These are phyloP conservation scores for Chromoteleia sp. DNA, from an alignment of 2,888 invertebrate species.

Conservation along the genomic window DNA sequence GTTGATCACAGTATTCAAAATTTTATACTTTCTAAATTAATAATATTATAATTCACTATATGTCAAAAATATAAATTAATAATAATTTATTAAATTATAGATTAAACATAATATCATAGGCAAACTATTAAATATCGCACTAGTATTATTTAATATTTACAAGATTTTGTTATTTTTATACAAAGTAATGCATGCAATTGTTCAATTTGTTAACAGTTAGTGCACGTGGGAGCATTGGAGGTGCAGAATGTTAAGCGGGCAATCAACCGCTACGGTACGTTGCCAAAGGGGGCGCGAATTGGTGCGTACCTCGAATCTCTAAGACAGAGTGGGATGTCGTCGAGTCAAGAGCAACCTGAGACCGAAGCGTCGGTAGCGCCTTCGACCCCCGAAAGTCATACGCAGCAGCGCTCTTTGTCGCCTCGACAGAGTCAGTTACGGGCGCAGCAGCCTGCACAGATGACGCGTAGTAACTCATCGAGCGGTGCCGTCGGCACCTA, in stretches of 20 bases:
- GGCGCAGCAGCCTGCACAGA: slow-evolving; percentile 88
- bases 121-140: too few species aligned
- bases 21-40: too few species aligned
- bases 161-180: too few species aligned
- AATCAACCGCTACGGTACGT: slow-evolving; percentile 97
- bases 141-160: too few species aligned
- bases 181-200: not conserved
- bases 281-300: slow-evolving; percentile 98
- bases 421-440: slow-evolving; percentile 88
- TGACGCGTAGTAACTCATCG: slow-evolving; percentile 95
- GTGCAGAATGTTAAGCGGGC: slow-evolving; percentile 98
- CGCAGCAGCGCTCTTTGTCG: slow-evolving; percentile 87
- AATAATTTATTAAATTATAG: too few species aligned
- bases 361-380: slow-evolving; percentile 68
- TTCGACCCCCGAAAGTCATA: slow-evolving; percentile 78
- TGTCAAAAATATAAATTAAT: too few species aligned
- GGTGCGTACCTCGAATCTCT: slow-evolving; percentile 98
- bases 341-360: slow-evolving; percentile 75
- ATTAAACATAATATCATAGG: too few species aligned
- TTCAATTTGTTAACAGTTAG: slow-evolving; percentile 83
- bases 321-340: slow-evolving; percentile 90
- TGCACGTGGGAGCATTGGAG: slow-evolving; percentile 96
- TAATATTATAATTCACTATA: too few species aligned
- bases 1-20: too few species aligned
- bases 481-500: slow-evolving; percentile 88